A percentile compares a stretch with the other conserved stretches of the same genome.
These are phyloP conservation scores for Toxotes jaculatrix DNA, from an alignment of 2,113 vertebrate genomes.

Conservation along the genomic window DNA sequence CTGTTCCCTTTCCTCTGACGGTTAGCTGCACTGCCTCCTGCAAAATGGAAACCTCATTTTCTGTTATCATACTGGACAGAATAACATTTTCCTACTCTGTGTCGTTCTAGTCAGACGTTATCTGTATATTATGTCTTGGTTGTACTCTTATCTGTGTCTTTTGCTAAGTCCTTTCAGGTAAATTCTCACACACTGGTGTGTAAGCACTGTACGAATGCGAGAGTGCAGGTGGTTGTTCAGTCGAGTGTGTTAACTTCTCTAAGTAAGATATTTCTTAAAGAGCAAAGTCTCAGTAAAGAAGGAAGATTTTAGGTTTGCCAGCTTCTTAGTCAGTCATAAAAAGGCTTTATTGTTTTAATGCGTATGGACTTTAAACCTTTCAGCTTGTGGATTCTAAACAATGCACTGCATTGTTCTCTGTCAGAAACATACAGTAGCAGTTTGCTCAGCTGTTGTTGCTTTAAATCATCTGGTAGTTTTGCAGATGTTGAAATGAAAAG, in stretches of 20 bases:
- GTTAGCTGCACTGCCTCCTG: neutral
- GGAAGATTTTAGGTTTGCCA: neutral
- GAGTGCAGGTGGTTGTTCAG: neutral
- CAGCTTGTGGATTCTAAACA: conserved; percentile 12
- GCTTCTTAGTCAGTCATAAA: conserved; percentile 29
- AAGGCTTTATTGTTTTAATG: conserved; percentile 52
- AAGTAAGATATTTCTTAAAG: neutral
- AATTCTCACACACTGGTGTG: neutral
- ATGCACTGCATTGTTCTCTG: conserved; percentile 2
- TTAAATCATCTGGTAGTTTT: neutral
- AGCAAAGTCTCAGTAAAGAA: conserved; percentile 7
- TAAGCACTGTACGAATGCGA: neutral
- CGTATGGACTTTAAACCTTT: conserved; percentile 59
- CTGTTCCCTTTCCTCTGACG: neutral
- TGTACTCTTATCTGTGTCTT: neutral
- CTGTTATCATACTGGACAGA: neutral
- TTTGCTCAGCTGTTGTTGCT: neutral
- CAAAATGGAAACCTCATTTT: neutral
- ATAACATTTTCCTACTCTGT: conserved; percentile 18
- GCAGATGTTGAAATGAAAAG: conserved; percentile 20
- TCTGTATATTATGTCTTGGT: conserved; percentile 7
- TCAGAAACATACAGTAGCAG: neutral
- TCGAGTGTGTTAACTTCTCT: neutral
- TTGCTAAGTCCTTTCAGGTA: neutral
- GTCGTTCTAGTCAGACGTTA: neutral